phyloP scores from a whole-genome alignment of 2,113 vertebrate species.

The Callionymus lyra region DNA sequence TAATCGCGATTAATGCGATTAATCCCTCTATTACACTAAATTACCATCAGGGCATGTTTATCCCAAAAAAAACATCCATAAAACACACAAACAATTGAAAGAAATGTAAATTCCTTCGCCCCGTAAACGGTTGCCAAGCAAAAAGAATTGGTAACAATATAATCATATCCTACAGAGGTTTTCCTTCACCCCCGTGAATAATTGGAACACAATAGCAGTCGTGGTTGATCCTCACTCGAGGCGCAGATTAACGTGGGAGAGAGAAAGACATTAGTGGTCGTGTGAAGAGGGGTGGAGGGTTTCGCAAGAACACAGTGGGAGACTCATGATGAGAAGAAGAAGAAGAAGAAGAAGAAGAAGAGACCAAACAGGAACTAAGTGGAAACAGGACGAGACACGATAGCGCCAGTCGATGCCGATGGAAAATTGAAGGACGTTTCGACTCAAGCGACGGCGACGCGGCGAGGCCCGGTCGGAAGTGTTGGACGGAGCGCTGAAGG shows the following conservation, averaged over 20 bases:
- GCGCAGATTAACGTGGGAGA: slow-evolving; percentile 32
- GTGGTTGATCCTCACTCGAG: slow-evolving; percentile 39
- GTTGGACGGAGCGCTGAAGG: slow-evolving; percentile 5
- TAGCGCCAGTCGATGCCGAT: too few relatives aligned
- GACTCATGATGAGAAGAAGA: slow-evolving; percentile 7
- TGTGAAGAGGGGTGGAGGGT: slow-evolving; percentile 16
- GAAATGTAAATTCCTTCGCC: slow-evolving; percentile 11
- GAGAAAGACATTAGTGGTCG: slow-evolving; percentile 38
- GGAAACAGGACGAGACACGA: slow-evolving; percentile 7
- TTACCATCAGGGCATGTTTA: background rate
- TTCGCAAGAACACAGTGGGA: slow-evolving; percentile 8
- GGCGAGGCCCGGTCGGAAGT: slow-evolving; percentile 1
- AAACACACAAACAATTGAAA: slow-evolving; percentile 13
- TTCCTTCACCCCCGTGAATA: slow-evolving; percentile 26
- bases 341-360: background rate
- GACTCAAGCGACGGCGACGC: too few relatives aligned
- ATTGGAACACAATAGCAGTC: slow-evolving; percentile 29
- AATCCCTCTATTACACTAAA: too few relatives aligned
- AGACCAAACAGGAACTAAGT: slow-evolving; percentile 18
- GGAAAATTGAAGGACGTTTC: too few relatives aligned
- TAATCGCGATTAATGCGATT: too few relatives aligned
- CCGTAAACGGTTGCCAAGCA: slow-evolving; percentile 9
- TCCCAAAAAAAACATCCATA: slow-evolving; percentile 4
- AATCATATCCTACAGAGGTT: slow-evolving; percentile 27
- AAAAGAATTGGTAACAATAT: slow-evolving; percentile 42